Conservation (phyloP, 2,888 invertebrate genomes). For the Leptopilina myrica region DNA sequence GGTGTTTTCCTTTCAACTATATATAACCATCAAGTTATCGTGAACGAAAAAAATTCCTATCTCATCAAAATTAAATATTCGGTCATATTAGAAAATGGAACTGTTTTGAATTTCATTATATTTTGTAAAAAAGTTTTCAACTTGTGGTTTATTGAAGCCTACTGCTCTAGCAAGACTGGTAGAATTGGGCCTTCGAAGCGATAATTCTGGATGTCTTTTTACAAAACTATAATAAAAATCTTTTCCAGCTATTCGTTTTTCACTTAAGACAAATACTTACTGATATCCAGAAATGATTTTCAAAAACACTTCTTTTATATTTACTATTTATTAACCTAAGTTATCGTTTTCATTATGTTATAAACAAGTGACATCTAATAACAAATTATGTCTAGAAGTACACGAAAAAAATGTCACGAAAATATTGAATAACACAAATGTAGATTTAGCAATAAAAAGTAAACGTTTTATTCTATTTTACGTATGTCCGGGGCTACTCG, state of each 20-base stretch:
- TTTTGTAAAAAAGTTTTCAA: not conserved
- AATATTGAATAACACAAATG: not conserved
- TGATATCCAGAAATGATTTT: not conserved
- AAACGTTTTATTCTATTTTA: not conserved
- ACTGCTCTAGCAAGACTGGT: constrained; percentile 26
- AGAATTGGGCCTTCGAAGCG: constrained; percentile 23
- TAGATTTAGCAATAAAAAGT: not conserved
- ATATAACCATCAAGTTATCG: too few species aligned
- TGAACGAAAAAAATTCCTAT: not conserved
- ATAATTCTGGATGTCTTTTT: constrained; percentile 22
- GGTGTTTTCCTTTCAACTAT: constrained; percentile 42
- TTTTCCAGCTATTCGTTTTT: constrained; percentile 21
- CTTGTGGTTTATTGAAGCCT: constrained; percentile 51
- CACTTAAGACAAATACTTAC: not conserved
- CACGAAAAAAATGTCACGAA: not conserved
- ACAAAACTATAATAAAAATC: constrained; percentile 23
- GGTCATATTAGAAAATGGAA: not conserved
- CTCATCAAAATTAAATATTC: not conserved
- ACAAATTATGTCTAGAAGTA: not conserved
- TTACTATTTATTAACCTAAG: not conserved
- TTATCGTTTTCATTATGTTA: not conserved
- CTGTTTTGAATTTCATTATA: not conserved
- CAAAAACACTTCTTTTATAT: not conserved
- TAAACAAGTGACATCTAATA: not conserved
- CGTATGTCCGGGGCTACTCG: too few species aligned